Base-by-base conservation (phyloP, 2,797 vertebrate species). In the Iguana delicatissima region DNA sequence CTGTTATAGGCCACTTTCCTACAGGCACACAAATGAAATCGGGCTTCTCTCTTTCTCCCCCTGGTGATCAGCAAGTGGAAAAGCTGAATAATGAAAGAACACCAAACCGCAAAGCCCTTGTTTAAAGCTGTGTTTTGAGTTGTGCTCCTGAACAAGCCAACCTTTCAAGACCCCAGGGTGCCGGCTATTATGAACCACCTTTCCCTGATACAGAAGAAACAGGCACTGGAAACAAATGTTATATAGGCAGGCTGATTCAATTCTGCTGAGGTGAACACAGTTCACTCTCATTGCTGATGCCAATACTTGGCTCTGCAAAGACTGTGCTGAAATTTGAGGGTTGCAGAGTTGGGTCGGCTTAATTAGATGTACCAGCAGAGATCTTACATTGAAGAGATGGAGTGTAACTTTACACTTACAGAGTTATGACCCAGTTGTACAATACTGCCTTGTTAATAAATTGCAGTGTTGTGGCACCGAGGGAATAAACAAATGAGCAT, bases 21-120 rank as follows among this genome's bases (percentile, higher is more conserved):
- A 69, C 8, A 20, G 73, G 7, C 29, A 1, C 64, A 20, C 26
- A 14, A 18, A 50, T 76, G 57, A 80, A 82, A 82, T 50, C n/a
- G 3, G 20, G 38, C 18, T 67, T 59, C 42, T 90, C 52, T 81
- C 77, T 86, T 29, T 73, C 90, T 35, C 90, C 90, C 73, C 57
- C 80, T 87, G 73, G 80, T 84, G 90, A 80, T 18, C 46, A 79
- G 59, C 29, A 59, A 32, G 35, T 24, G 80, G 35, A n/a, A 87
- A 24, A 42, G 62, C 46, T 12, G 50, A 46, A 29, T 9, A 87
- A 12, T 35, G 24, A 13, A 69, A 32, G 50, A 72, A 38, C 0
- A 4, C 3, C 16, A 52, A 24, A 6, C 2, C 32, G 24, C 13
- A 29, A 18, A 12, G 46, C 14, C 1, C 2, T 46, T 50, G 7